A percentile compares a stretch with the other conserved stretches of the same genome.
phyloP scores from a whole-genome alignment of 1,140 invertebrate genomes.

The Calycopis cecrops region DNA sequence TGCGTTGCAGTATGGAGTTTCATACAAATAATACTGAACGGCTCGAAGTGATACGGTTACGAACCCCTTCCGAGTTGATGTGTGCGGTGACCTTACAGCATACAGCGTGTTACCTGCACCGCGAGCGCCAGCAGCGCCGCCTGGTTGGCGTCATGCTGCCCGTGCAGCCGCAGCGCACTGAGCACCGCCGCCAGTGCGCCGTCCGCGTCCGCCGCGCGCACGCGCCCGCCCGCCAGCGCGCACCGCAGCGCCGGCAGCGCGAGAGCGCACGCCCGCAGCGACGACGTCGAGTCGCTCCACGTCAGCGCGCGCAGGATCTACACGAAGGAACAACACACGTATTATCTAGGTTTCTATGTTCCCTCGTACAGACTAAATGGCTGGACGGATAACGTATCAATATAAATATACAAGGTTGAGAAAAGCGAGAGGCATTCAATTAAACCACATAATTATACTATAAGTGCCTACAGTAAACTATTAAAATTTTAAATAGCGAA shows the following conservation, averaged over 20 bases:
- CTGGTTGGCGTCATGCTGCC: slow-evolving; percentile 90
- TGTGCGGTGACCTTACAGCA: no score
- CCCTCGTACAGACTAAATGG: no score
- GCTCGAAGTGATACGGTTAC: no score
- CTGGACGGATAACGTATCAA: no score
- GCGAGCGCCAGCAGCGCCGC: slow-evolving; percentile 81
- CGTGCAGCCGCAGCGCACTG: slow-evolving; percentile 85
- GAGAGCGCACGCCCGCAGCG: slow-evolving; percentile 84
- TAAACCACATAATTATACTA: no score
- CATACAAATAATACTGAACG: no score
- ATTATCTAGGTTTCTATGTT: slow-evolving; percentile 4
- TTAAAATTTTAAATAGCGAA: no score
- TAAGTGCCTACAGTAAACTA: no score
- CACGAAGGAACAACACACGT: background rate
- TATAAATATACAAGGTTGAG: no score
- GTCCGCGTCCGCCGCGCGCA: slow-evolving; percentile 78
- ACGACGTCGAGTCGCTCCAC: slow-evolving; percentile 89
- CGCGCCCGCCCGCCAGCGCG: slow-evolving; percentile 75
- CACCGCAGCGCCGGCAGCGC: slow-evolving; percentile 80
- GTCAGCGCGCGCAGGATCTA: slow-evolving; percentile 81
- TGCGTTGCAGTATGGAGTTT: no score
- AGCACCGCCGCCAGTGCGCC: slow-evolving; percentile 82
- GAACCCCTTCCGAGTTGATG: no score
- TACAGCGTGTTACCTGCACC: slow-evolving; percentile 54
- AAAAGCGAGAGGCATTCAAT: no score